Conservation (phyloP, 2,797 vertebrate genomes). For the Acanthurus lineatus region DNA sequence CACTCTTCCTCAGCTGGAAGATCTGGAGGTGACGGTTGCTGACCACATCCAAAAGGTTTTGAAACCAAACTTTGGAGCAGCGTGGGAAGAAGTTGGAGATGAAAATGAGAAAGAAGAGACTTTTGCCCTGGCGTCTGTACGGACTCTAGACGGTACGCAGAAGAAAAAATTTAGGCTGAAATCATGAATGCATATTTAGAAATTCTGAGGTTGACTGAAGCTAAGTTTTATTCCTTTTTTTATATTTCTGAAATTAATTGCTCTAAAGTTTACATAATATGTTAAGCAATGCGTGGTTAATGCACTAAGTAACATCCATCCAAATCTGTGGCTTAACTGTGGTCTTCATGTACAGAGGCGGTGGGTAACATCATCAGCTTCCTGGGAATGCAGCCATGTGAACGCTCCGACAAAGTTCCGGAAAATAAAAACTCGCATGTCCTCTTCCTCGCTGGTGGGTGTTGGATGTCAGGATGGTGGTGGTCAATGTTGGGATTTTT, state of each 20-base stretch:
- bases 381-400: constrained; percentile 98
- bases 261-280: neutral
- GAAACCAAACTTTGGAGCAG: constrained; percentile 95
- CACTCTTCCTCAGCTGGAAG: constrained; percentile 88
- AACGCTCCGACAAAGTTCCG: constrained; percentile 97
- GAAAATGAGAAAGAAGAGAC: constrained; percentile 97
- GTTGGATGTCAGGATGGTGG: neutral
- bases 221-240: neutral
- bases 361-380: constrained; percentile 96
- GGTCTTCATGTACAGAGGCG: constrained; percentile 87
- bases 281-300: neutral
- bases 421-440: constrained; percentile 98
- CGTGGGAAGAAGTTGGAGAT: constrained; percentile 97
- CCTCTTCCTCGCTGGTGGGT: constrained; percentile 93
- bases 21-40: constrained; percentile 93
- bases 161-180: neutral
- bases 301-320: neutral
- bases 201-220: neutral
- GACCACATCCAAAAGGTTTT: constrained; percentile 97
- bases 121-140: constrained; percentile 94
- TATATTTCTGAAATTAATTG: neutral
- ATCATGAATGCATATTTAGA: neutral
- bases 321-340: constrained; percentile 22
- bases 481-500: neutral
- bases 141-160: constrained; percentile 91